Base-by-base conservation (phyloP, 2,797 vertebrate genomes). In the Sphaeramia orbicularis region DNA sequence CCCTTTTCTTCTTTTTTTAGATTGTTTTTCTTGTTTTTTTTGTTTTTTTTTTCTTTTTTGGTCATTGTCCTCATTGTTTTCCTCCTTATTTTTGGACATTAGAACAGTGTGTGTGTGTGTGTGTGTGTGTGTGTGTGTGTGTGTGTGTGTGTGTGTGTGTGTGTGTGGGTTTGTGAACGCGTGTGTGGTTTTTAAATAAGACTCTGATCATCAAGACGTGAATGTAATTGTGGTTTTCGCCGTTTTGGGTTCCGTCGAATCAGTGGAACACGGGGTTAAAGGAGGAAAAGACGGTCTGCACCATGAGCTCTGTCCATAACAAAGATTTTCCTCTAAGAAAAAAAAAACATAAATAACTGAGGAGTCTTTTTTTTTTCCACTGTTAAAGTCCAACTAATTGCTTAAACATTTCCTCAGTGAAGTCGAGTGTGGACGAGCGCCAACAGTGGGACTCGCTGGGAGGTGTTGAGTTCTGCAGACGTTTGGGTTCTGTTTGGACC, bases 401-500 rank as follows among this genome's bases (percentile, higher is more conserved):
- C 84, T 83, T 80, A 76, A 83, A 89, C 71, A 76, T 90, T 90
- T 91, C 86, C 76, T 85, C 76, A 42, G 8, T 18, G 15, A 16
- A 18, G 37, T 19, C 2, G 38, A 14, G 19, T 13, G 36, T 13
- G 4, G 19, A 27, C 21, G 30, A 7, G 11, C 8, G 21, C 16
- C 36, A 38, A 43, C 6, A n/a, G 41, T 15, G 10, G 15, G 41
- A n/a, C 18, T 43, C 14, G n/a, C n/a, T n/a, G n/a, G n/a, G n/a
- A n/a, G n/a, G n/a, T n/a, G n/a, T n/a, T n/a, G n/a, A n/a, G n/a
- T n/a, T n/a, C n/a, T n/a, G n/a, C n/a, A n/a, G n/a, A n/a, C n/a
- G n/a, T n/a, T n/a, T n/a, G n/a, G n/a, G n/a, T n/a, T n/a, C n/a
- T n/a, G n/a, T n/a, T n/a, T n/a, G n/a, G n/a, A n/a, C n/a, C n/a